A percentile compares a stretch with the other conserved stretches of the same genome.
Conservation (phyloP, 2,888 invertebrate species). For the Dicyrtomina minuta region DNA sequence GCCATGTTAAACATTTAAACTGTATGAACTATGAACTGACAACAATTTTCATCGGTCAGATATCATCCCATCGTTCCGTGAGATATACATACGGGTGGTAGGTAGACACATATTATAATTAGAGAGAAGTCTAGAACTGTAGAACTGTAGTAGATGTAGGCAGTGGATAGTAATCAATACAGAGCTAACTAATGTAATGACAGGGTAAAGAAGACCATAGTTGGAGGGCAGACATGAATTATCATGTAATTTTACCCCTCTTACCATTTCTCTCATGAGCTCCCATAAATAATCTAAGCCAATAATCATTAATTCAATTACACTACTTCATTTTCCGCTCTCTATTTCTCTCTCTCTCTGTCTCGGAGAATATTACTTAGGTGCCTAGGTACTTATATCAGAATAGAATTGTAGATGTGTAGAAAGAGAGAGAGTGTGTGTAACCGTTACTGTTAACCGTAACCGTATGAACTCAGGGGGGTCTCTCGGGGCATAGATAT, state of each 20-base stretch:
- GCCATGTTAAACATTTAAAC: too few species aligned
- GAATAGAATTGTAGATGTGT: not conserved
- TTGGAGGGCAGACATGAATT: constrained; percentile 23
- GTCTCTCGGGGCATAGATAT: not conserved
- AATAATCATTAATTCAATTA: constrained; percentile 37
- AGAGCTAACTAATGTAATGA: constrained; percentile 11
- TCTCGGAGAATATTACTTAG: too few species aligned
- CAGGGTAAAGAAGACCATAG: constrained; percentile 20
- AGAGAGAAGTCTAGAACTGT: not conserved
- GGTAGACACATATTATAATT: not conserved
- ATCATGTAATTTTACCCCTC: constrained; percentile 21
- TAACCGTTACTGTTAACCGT: too few species aligned
- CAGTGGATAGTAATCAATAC: constrained; percentile 18
- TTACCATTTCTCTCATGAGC: constrained; percentile 5
- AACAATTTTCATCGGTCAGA: too few species aligned
- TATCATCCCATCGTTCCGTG: too few species aligned
- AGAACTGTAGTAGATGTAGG: not conserved
- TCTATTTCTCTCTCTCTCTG: too few species aligned
- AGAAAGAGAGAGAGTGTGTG: too few species aligned
- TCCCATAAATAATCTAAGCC: constrained; percentile 26
- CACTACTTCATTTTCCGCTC: constrained; percentile 4
- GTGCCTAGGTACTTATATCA: not conserved
- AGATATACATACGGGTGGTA: not conserved
- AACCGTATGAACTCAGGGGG: too few species aligned
- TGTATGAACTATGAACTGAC: too few species aligned